phyloP scores from a whole-genome alignment of 2,888 invertebrate species.

The Acanthosepion esculentum region DNA sequence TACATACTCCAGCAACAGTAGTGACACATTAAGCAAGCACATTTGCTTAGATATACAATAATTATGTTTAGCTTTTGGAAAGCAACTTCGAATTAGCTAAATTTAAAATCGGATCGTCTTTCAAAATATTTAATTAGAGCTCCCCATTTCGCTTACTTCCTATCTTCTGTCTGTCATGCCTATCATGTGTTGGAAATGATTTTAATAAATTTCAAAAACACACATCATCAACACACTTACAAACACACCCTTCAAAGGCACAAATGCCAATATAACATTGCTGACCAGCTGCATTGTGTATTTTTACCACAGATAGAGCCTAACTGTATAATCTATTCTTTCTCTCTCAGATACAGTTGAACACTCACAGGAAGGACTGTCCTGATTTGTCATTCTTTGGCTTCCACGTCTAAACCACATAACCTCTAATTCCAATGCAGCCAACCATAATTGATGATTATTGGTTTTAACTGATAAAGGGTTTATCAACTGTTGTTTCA shows the following conservation, averaged over 20 bases:
- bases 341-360: background rate
- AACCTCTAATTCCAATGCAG: background rate
- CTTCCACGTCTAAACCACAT: background rate
- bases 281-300: no score
- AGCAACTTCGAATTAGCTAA: no score
- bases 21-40: background rate
- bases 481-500: background rate
- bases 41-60: background rate
- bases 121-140: no score
- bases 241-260: no score
- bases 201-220: no score
- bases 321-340: background rate
- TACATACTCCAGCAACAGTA: background rate
- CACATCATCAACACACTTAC: no score
- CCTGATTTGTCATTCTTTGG: background rate
- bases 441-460: background rate
- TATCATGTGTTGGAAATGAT: no score
- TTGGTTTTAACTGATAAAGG: conserved; percentile 18
- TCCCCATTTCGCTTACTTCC: no score
- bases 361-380: background rate
- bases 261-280: no score
- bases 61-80: background rate
- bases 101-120: no score
- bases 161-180: no score
- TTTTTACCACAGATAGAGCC: background rate